Percentiles rank a stretch among this genome's conserved stretches.
phyloP scores from a whole-genome alignment of 2,888 invertebrate species.

The Limnephilus lunatus region DNA sequence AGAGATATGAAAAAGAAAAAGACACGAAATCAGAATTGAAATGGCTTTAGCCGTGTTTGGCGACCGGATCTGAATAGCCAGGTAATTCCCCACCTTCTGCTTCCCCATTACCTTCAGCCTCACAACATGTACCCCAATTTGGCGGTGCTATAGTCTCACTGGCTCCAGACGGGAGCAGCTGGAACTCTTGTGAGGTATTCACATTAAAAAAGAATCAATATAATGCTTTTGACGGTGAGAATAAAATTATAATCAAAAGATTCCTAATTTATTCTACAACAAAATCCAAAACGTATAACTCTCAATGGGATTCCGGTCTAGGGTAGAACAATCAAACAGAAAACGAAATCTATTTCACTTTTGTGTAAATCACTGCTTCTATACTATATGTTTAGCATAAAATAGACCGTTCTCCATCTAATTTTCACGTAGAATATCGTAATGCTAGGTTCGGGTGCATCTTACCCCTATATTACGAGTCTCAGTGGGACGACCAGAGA shows the following conservation, averaged over 20 bases:
- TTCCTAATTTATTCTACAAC: background rate
- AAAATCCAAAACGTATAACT: background rate
- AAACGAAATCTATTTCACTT: background rate
- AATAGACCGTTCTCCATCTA: background rate
- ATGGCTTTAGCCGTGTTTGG: too few species aligned
- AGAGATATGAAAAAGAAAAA: too few species aligned
- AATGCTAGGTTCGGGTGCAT: background rate
- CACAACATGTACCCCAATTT: too few species aligned
- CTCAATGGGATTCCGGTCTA: background rate
- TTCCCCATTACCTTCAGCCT: too few species aligned
- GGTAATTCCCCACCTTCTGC: too few species aligned
- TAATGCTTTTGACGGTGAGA: too few species aligned
- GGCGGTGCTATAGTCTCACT: too few species aligned
- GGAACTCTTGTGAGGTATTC: too few species aligned
- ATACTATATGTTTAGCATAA: background rate
- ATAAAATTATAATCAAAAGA: background rate
- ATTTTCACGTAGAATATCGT: background rate
- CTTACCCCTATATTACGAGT: background rate
- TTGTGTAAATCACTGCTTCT: background rate
- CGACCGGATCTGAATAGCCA: too few species aligned
- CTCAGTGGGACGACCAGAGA: background rate
- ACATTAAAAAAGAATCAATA: too few species aligned
- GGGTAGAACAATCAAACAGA: background rate
- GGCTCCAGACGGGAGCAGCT: too few species aligned
- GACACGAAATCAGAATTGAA: too few species aligned